Conservation (phyloP, 2,888 invertebrate species). For the Meandrusa payeni region DNA sequence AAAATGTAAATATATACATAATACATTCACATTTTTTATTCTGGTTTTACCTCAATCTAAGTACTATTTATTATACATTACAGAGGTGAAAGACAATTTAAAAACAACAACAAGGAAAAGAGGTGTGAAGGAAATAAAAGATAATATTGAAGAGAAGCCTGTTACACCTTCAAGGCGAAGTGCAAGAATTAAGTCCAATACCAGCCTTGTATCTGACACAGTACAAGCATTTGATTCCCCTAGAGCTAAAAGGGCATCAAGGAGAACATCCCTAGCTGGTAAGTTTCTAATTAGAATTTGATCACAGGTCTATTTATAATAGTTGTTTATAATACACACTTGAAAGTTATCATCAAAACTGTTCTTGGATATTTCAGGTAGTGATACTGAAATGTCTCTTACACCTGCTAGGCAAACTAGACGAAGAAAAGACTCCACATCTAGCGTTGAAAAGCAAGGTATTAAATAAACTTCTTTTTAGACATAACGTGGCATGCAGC, state of each 20-base stretch:
- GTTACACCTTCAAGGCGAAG: conserved; percentile 62
- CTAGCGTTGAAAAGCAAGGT: conserved; percentile 63
- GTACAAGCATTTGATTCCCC: conserved; percentile 51
- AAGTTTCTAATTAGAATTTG: conserved; percentile 29
- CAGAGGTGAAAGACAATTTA: conserved; percentile 42
- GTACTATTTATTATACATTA: too few relatives aligned
- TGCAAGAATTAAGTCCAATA: conserved; percentile 54
- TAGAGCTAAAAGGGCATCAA: conserved; percentile 62
- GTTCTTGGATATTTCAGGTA: conserved; percentile 54
- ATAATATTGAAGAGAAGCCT: conserved; percentile 41
- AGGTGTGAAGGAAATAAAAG: conserved; percentile 43
- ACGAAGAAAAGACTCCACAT: conserved; percentile 58
- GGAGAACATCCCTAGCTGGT: conserved; percentile 63
- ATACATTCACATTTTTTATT: too few relatives aligned
- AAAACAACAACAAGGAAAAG: conserved; percentile 48
- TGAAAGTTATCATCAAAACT: too few relatives aligned
- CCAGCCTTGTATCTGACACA: conserved; percentile 47
- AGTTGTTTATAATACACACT: too few relatives aligned
- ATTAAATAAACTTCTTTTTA: too few relatives aligned
- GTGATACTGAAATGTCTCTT: conserved; percentile 56
- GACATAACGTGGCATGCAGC: too few relatives aligned
- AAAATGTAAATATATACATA: too few relatives aligned
- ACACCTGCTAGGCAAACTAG: conserved; percentile 54
- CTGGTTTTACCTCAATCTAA: too few relatives aligned
- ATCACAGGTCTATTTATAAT: too few relatives aligned